Conservation (phyloP, 2,797 vertebrate genomes). For the Peromyscus melanophrys region DNA sequence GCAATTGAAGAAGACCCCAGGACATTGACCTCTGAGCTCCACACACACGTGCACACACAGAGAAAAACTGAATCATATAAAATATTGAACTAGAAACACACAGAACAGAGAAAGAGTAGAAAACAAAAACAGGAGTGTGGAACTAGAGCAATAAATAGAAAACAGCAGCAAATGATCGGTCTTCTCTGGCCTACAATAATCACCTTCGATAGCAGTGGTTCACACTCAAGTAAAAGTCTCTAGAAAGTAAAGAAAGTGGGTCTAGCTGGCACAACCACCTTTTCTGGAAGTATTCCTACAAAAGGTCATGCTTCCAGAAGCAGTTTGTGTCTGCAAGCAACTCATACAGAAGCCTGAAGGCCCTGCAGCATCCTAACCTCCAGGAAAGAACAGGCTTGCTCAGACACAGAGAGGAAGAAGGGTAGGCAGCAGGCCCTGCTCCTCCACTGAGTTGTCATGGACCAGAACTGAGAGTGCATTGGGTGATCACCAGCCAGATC, state of each 20-base stretch:
- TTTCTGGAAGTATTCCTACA: background rate
- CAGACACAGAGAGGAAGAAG: background rate
- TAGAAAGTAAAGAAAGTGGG: background rate
- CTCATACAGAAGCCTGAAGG: background rate
- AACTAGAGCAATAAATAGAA: conserved; percentile 27
- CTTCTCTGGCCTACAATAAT: background rate
- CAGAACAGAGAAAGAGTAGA: background rate
- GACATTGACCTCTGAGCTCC: background rate
- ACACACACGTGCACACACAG: background rate
- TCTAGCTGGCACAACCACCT: background rate
- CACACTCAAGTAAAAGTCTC: background rate
- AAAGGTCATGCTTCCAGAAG: background rate
- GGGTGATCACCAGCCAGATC: background rate
- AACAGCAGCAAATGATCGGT: background rate
- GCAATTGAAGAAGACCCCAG: background rate
- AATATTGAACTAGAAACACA: conserved; percentile 22
- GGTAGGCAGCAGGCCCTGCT: background rate
- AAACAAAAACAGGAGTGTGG: background rate
- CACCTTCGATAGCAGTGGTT: background rate
- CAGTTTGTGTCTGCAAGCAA: background rate
- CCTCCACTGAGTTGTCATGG: background rate
- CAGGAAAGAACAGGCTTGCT: background rate
- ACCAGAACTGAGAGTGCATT: background rate
- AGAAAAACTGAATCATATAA: background rate
- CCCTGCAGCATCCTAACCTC: background rate